These are phyloP conservation scores for Drosophila melanogaster DNA, from an alignment of 1,140 invertebrate species.

Conservation along the genomic window Release_6_plus_ISO1_MT NC_004354.4:1841501-1842000, in stretches of 20 bases:
- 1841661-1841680: slow-evolving; percentile 76
- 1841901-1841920: slow-evolving; percentile 24
- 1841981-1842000: slow-evolving; percentile 14
- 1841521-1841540: background rate
- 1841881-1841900: slow-evolving; percentile 31
- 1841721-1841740: slow-evolving; percentile 29
- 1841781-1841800: slow-evolving; percentile 26
- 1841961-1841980: slow-evolving; percentile 23
- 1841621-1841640: slow-evolving; percentile 2
- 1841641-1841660: slow-evolving; percentile 36
- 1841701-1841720: slow-evolving; percentile 52
- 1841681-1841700: slow-evolving; percentile 76
- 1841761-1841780: slow-evolving; percentile 25
- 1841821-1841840: slow-evolving; percentile 14
- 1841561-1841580: background rate
- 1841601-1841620: slow-evolving; percentile 17
- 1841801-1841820: background rate
- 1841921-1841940: no score
- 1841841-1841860: slow-evolving; percentile 34
- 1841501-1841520: no score
- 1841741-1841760: slow-evolving; percentile 11
- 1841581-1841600: background rate
- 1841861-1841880: slow-evolving; percentile 30
- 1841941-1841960: no score
- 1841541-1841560: background rate